phyloP scores from a whole-genome alignment of 2,797 vertebrate species.

The Tokudaia tokunoshimensis region DNA sequence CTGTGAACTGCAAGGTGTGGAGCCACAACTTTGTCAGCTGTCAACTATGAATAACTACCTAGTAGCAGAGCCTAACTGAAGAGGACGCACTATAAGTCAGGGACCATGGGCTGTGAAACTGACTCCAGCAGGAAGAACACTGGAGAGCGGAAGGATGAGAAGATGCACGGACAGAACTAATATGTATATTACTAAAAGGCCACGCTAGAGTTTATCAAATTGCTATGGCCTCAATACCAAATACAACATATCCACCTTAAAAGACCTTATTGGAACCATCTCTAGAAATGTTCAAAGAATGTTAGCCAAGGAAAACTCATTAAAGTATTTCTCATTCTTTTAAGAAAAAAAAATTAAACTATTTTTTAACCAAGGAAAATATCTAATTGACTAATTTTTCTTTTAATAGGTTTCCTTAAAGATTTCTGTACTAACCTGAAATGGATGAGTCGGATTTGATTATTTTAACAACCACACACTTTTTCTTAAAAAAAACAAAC shows the following conservation, averaged over 20 bases:
- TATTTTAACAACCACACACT: background rate
- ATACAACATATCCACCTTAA: background rate
- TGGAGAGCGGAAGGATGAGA: background rate
- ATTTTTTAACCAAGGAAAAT: conserved; percentile 51
- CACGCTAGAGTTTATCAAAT: background rate
- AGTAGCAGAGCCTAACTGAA: background rate
- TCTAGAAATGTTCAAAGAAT: background rate
- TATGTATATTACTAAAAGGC: conserved; percentile 22
- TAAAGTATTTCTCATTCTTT: conserved; percentile 54
- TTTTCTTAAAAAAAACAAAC: background rate
- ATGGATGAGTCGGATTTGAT: background rate
- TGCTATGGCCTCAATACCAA: background rate
- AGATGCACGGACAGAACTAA: background rate
- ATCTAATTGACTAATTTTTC: conserved; percentile 26
- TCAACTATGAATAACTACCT: conserved; percentile 27
- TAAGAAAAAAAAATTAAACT: background rate
- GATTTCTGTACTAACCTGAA: conserved; percentile 17
- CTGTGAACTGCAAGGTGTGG: background rate
- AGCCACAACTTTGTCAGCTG: background rate
- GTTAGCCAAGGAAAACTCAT: conserved; percentile 27
- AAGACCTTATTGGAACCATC: conserved; percentile 21
- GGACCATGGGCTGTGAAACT: background rate
- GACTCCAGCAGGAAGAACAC: background rate
- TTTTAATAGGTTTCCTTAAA: conserved; percentile 28
- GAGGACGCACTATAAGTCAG: background rate